A percentile compares a stretch with the other conserved stretches of the same genome.
Conservation (phyloP, 2,888 invertebrate species). For the Platycheirus albimanus region DNA sequence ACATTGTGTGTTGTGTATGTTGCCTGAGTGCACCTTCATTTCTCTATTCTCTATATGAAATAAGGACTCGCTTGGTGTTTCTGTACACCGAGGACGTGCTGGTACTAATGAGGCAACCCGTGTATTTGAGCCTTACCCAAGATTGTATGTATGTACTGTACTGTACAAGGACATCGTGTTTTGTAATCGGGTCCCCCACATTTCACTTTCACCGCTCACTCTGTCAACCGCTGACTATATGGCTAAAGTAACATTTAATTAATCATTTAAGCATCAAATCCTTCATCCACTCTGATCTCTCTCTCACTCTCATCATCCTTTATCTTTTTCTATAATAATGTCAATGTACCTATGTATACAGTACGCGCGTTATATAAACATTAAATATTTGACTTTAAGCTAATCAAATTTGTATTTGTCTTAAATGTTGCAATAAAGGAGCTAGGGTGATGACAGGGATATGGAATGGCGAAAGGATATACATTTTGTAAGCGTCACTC, state of each 20-base stretch:
- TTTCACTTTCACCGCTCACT: neutral
- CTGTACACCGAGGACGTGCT: conserved; percentile 34
- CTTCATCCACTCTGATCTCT: conserved; percentile 45
- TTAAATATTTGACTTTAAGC: conserved; percentile 70
- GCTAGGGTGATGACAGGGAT: conserved; percentile 18
- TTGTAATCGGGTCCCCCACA: neutral
- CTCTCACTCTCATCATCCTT: neutral
- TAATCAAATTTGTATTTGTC: conserved; percentile 74
- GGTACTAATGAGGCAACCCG: conserved; percentile 50
- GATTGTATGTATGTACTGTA: no score
- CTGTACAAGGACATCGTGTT: conserved; percentile 13
- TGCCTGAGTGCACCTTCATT: neutral
- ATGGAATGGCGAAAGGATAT: no score
- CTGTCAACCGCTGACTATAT: conserved; percentile 37
- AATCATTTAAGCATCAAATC: conserved; percentile 71
- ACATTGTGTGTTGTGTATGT: conserved; percentile 36
- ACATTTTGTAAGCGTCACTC: conserved; percentile 14
- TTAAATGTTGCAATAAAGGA: conserved; percentile 65
- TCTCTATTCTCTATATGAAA: neutral
- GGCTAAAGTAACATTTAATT: conserved; percentile 70
- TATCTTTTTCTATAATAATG: neutral
- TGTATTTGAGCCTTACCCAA: conserved; percentile 43
- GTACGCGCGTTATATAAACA: conserved; percentile 45
- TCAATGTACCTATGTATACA: neutral
- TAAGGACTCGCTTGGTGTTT: conserved; percentile 28